phyloP scores from a whole-genome alignment of 2,113 vertebrate genomes.

The Procavia capensis region DNA sequence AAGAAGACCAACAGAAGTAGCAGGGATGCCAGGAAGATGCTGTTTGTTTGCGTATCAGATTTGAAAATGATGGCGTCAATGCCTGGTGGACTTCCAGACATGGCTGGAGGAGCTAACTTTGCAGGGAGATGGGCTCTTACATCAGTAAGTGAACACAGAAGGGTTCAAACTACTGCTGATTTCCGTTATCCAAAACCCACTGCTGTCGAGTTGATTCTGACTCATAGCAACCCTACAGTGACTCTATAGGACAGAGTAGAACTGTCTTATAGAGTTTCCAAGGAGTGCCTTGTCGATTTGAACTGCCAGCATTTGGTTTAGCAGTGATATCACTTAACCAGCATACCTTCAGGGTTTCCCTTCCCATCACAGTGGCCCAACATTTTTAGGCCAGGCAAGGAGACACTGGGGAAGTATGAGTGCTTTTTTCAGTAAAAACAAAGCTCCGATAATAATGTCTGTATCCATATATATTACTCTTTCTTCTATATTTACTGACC shows the following conservation, averaged over 20 bases:
- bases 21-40: neutral
- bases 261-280: too few relatives aligned
- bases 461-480: neutral
- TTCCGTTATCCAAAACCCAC: too few relatives aligned
- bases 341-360: too few relatives aligned
- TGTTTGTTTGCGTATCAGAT: neutral
- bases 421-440: neutral
- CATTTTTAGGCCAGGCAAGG: neutral
- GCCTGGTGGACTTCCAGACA: neutral
- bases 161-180: neutral
- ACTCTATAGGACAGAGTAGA: too few relatives aligned
- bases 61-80: neutral
- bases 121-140: neutral
- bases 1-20: neutral
- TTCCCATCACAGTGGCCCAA: neutral
- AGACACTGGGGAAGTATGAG: neutral
- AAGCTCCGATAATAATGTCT: neutral
- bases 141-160: neutral
- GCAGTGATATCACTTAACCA: too few relatives aligned
- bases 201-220: too few relatives aligned
- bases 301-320: too few relatives aligned
- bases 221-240: too few relatives aligned
- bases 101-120: neutral
- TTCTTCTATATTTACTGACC: neutral
- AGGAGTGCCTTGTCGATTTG: too few relatives aligned